phyloP scores from a whole-genome alignment of 2,888 invertebrate species.

The Nasonovia ribisnigri region DNA sequence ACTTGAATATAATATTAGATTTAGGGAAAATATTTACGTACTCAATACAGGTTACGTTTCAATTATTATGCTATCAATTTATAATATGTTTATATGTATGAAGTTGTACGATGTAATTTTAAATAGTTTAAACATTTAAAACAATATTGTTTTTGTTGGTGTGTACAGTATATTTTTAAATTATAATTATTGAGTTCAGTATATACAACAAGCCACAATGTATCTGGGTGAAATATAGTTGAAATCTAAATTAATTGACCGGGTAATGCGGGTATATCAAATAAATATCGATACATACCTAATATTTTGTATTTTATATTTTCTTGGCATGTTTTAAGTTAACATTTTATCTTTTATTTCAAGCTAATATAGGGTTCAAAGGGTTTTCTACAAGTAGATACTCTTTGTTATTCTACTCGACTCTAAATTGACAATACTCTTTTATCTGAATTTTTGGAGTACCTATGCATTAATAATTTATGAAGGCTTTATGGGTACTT shows the following conservation, averaged over 20 bases:
- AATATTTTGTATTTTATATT: neutral
- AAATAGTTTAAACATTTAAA: neutral
- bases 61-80: neutral
- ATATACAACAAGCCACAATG: neutral
- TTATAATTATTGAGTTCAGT: neutral
- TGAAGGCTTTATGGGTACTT: constrained; percentile 42
- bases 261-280: neutral
- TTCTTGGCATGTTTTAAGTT: neutral
- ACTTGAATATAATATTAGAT: neutral
- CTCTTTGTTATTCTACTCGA: neutral
- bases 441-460: constrained; percentile 47
- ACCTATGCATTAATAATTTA: constrained; percentile 43
- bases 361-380: constrained; percentile 43
- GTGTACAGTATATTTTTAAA: neutral
- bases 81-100: neutral
- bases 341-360: constrained; percentile 5
- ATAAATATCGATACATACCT: neutral
- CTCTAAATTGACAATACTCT: constrained; percentile 38
- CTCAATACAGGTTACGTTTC: neutral
- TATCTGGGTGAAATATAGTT: neutral
- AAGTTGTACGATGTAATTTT: neutral
- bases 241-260: neutral
- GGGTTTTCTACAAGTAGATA: neutral
- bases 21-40: neutral
- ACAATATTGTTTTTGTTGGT: neutral